These are phyloP conservation scores for Cinclus mexicanus DNA, from an alignment of 2,113 vertebrate genomes.

Conservation along the genomic window DNA sequence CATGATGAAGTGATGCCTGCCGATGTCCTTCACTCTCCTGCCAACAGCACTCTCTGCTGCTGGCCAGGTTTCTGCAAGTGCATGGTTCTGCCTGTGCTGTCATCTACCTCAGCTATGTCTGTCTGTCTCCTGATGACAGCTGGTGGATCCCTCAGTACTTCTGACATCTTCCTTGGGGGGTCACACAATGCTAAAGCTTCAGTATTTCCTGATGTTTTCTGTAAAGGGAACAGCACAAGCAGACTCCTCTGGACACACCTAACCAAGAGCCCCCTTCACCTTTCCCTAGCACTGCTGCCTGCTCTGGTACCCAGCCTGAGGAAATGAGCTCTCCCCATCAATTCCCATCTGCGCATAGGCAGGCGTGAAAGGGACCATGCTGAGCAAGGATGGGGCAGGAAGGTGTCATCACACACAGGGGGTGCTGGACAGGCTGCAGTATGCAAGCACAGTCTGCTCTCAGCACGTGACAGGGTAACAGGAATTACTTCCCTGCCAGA, in stretches of 20 bases:
- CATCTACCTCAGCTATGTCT: not conserved
- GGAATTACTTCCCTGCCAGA: not conserved
- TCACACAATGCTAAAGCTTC: not conserved
- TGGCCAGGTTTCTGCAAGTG: not conserved
- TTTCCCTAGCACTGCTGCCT: not conserved
- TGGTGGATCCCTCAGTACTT: not conserved
- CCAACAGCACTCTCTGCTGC: not conserved
- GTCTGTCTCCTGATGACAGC: not conserved
- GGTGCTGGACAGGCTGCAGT: not conserved
- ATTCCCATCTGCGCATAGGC: not conserved
- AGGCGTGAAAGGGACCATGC: not conserved
- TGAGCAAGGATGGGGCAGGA: not conserved
- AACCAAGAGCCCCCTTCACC: not conserved
- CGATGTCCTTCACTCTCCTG: not conserved
- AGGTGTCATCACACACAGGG: not conserved
- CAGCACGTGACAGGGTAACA: not conserved
- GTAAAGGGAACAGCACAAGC: not conserved
- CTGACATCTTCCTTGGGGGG: not conserved
- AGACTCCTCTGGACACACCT: not conserved
- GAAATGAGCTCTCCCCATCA: accelerated
- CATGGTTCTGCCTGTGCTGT: not conserved
- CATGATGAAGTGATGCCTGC: not conserved
- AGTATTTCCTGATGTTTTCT: not conserved
- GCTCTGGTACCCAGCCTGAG: not conserved
- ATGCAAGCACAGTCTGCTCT: not conserved